Base-by-base conservation (phyloP, 2,888 invertebrate species). In the Cephus pulcher region DNA sequence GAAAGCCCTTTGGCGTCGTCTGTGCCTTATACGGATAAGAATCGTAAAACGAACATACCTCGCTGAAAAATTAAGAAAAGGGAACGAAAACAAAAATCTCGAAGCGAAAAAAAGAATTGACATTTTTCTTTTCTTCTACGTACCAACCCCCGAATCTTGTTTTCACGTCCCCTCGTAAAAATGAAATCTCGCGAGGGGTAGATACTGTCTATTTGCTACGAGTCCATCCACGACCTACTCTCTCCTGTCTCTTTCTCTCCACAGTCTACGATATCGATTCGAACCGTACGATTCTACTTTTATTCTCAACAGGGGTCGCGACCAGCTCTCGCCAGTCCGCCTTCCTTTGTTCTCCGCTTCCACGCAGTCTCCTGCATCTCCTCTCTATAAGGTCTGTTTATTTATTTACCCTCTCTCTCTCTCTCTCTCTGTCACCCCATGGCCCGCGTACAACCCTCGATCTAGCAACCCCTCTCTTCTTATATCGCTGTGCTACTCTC, bases 331-430 rank as follows among this genome's bases (percentile, higher is more conserved):
- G 75, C 73, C 69, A 76, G 73, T 74, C 76, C 33, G 71, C 76
- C 74, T 69, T 74, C 69, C 30, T 34, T 75, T 69, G 74, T 69
- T 34, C 56, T 75, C 56, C 23, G 69, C 37, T 37, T 73, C 73
- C 78, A 79, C 80, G 82, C 82, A 83, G 84, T 85, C 82, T 82
- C 82, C 78, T 77, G 80, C 78, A 74, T 40, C 75, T 68, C 74
- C 83, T 79, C 82, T 83, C 85, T 82, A 81, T 82, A 82, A 86
- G 82, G 82, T 81, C 80, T 82, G 84, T 85, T 85, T 86, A 85
- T 86, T 85, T 85, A 83, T 83, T 83, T 85, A 84, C 83, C 80
- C 76, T 81, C 78, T 71, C 32, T 77, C 78, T 76, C 76, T 79
- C 70, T 75, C 73, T 69, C 56, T 30, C 32, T 12, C 33, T 68